Evolutionary conservation across 1,140 invertebrate genomes (phyloP).

Genomic region (Meloidogyne chitwoodi): DNA sequence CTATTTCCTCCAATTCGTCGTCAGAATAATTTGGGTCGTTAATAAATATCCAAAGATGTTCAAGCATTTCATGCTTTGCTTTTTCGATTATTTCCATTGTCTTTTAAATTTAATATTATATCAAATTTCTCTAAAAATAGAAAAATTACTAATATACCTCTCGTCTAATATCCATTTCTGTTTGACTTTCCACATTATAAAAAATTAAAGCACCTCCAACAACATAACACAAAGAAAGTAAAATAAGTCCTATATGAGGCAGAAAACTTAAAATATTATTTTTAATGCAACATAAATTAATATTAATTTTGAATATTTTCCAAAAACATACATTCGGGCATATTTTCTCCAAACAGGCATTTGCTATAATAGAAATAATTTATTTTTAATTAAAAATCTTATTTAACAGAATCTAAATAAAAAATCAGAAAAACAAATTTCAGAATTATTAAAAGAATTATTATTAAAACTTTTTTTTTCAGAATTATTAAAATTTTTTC

Average conservation of each 20-base stretch:
- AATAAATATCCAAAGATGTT: slow-evolving; percentile 33
- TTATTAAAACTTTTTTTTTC: too few relatives aligned
- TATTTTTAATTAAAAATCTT: background rate
- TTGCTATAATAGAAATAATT: slow-evolving; percentile 3
- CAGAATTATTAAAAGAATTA: too few relatives aligned
- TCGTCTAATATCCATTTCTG: slow-evolving; percentile 38
- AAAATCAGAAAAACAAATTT: too few relatives aligned
- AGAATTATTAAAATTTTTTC: background rate
- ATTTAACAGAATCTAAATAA: background rate
- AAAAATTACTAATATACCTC: background rate
- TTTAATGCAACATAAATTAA: background rate
- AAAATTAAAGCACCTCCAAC: slow-evolving; percentile 49
- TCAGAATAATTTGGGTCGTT: slow-evolving; percentile 19
- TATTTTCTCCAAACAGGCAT: slow-evolving; percentile 50
- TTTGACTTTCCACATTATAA: slow-evolving; percentile 43
- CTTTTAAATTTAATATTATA: background rate
- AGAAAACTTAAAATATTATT: slow-evolving; percentile 18
- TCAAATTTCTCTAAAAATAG: background rate
- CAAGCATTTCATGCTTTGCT: slow-evolving; percentile 37
- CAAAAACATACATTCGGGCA: slow-evolving; percentile 30
- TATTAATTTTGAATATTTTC: background rate
- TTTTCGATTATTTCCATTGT: slow-evolving; percentile 33
- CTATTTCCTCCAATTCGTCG: slow-evolving; percentile 24
- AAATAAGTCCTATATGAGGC: slow-evolving; percentile 45
- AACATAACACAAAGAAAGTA: slow-evolving; percentile 40